Conservation (phyloP, 2,113 vertebrate genomes). For the Reinhardtius hippoglossoides region DNA sequence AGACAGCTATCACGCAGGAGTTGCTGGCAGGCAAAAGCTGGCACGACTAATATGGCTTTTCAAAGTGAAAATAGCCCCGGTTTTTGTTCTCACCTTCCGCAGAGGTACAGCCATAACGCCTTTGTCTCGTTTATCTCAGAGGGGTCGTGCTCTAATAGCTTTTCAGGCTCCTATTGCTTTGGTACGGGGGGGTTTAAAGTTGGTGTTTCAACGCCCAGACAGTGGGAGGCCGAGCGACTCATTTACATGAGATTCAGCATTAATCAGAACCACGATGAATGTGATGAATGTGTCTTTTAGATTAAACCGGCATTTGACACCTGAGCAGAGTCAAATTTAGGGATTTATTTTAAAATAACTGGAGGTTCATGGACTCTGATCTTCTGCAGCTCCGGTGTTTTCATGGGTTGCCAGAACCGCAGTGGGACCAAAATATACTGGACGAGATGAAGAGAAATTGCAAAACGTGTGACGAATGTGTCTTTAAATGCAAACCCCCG, state of each 20-base stretch:
- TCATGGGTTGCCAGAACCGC: slow-evolving; percentile 57
- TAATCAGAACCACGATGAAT: slow-evolving; percentile 46
- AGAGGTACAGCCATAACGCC: slow-evolving; percentile 53
- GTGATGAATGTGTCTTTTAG: slow-evolving; percentile 49
- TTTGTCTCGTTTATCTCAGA: slow-evolving; percentile 71
- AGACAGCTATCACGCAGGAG: slow-evolving; percentile 62
- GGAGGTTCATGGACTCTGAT: slow-evolving; percentile 51
- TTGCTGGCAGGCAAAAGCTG: slow-evolving; percentile 64
- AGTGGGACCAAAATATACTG: slow-evolving; percentile 46
- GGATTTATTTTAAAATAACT: slow-evolving; percentile 69
- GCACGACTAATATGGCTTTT: slow-evolving; percentile 75
- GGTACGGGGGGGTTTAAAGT: slow-evolving; percentile 68
- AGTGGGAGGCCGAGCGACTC: slow-evolving; percentile 39
- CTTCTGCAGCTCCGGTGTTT: slow-evolving; percentile 41
- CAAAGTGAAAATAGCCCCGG: slow-evolving; percentile 73
- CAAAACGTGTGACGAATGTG: slow-evolving; percentile 41
- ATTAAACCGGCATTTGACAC: slow-evolving; percentile 54
- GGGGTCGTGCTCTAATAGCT: slow-evolving; percentile 73
- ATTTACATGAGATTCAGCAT: slow-evolving; percentile 56
- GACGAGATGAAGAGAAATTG: slow-evolving; percentile 46
- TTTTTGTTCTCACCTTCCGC: slow-evolving; percentile 66
- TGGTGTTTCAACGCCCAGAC: slow-evolving; percentile 45
- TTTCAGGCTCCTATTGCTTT: slow-evolving; percentile 60
- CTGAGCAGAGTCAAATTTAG: slow-evolving; percentile 55
- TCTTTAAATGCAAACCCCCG: slow-evolving; percentile 30